Conservation (phyloP, 2,113 vertebrate species). For the Centropus bengalensis region DNA sequence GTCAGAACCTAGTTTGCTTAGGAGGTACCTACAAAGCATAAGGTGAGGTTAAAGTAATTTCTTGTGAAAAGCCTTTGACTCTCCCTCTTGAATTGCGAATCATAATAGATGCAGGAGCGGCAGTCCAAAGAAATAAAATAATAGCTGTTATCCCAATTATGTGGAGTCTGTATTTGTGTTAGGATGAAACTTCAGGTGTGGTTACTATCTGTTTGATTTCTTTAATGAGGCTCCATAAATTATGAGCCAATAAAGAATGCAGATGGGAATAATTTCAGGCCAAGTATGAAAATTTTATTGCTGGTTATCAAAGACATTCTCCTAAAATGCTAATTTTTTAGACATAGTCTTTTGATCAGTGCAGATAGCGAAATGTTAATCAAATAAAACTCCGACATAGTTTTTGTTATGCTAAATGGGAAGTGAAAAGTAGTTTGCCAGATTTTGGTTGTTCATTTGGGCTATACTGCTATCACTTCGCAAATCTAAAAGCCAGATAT, state of each 20-base stretch:
- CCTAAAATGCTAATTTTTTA: constrained; percentile 55
- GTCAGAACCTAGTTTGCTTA: background rate
- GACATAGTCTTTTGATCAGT: constrained; percentile 40
- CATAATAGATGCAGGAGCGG: constrained; percentile 32
- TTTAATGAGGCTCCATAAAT: constrained; percentile 48
- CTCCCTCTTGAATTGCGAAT: constrained; percentile 21
- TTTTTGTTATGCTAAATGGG: constrained; percentile 5
- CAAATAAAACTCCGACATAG: constrained; percentile 39
- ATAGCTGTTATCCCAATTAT: constrained; percentile 56
- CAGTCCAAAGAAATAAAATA: constrained; percentile 48
- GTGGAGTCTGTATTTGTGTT: constrained; percentile 1
- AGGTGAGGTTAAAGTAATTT: background rate
- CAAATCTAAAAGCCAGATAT: constrained; percentile 17
- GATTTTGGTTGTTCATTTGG: constrained; percentile 41
- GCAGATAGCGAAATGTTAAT: constrained; percentile 30
- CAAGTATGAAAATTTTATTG: constrained; percentile 31
- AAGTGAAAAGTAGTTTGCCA: constrained; percentile 32
- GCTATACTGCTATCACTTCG: background rate
- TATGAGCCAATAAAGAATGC: constrained; percentile 14
- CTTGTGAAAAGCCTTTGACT: constrained; percentile 11
- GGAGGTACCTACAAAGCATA: background rate
- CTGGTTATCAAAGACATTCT: constrained; percentile 39
- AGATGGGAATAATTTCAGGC: constrained; percentile 39
- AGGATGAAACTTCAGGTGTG: constrained; percentile 49
- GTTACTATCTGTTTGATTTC: constrained; percentile 52